Conservation (phyloP, 2,888 invertebrate species). For the Drosophila austrosaltans region DNA sequence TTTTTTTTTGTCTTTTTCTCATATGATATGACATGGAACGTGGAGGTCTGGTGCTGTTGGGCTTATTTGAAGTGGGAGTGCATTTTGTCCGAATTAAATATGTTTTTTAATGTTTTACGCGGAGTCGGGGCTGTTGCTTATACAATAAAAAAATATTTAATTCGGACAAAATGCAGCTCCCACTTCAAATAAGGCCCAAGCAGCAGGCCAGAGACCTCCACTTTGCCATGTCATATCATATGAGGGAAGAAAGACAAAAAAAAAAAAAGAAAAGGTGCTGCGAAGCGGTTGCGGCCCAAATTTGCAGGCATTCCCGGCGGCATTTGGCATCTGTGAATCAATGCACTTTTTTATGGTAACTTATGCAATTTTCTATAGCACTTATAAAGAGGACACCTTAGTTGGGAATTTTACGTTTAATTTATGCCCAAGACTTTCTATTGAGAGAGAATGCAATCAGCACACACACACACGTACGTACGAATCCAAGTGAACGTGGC, state of each 20-base stretch:
- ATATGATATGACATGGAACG: conserved; percentile 44
- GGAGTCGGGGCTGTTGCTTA: conserved; percentile 49
- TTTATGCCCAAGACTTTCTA: conserved; percentile 63
- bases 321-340: conserved; percentile 55
- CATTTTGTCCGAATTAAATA: conserved; percentile 52
- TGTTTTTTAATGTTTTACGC: conserved; percentile 69
- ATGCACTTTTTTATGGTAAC: conserved; percentile 56
- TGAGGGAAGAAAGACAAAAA: conserved; percentile 17
- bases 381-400: conserved; percentile 19
- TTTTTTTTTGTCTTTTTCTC: conserved; percentile 26
- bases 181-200: conserved; percentile 22
- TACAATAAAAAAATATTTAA: conserved; percentile 71
- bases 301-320: conserved; percentile 56
- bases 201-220: conserved; percentile 40
- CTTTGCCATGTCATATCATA: conserved; percentile 48
- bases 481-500: conserved; percentile 74
- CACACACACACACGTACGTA: conserved; percentile 68
- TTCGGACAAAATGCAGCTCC: conserved; percentile 21
- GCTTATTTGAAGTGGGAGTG: conserved; percentile 24
- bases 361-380: conserved; percentile 45
- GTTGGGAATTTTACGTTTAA: conserved; percentile 36
- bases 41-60: conserved; percentile 39
- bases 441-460: conserved; percentile 41
- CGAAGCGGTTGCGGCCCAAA: conserved; percentile 68
- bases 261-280: conserved; percentile 43